Evolutionary conservation across 1,140 invertebrate species (phyloP).

Genomic region (Lordiphosa stackelbergi): DNA sequence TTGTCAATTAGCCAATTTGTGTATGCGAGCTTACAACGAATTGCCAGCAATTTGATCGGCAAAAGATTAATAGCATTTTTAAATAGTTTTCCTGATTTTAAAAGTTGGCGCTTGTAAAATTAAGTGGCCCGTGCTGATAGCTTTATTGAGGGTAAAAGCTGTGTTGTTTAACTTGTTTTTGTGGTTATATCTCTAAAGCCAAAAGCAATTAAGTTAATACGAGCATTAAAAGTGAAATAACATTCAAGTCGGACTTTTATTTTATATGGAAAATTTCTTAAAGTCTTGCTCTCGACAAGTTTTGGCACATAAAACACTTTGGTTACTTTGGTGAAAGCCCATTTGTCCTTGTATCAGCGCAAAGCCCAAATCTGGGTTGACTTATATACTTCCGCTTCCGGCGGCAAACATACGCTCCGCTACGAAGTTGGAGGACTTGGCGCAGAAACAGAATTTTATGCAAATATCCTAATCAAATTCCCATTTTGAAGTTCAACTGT

Average conservation of each 20-base stretch:
- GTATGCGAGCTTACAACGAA: slow-evolving; percentile 26
- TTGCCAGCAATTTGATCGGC: slow-evolving; percentile 49
- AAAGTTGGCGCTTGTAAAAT: slow-evolving; percentile 15
- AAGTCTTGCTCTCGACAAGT: slow-evolving; percentile 23
- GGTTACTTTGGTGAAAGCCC: slow-evolving; percentile 37
- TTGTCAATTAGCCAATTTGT: slow-evolving; percentile 56
- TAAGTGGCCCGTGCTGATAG: slow-evolving; percentile 40
- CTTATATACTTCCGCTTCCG: slow-evolving; percentile 62
- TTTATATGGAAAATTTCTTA: slow-evolving; percentile 18
- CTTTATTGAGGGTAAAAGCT: slow-evolving; percentile 23
- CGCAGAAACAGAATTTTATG: slow-evolving; percentile 67
- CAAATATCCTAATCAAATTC: slow-evolving; percentile 77
- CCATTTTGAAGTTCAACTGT: slow-evolving; percentile 76
- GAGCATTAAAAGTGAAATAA: slow-evolving; percentile 3
- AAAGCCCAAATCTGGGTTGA: slow-evolving; percentile 50
- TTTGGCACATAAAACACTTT: slow-evolving; percentile 22
- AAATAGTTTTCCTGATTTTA: slow-evolving; percentile 42
- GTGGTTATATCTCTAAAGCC: slow-evolving; percentile 8
- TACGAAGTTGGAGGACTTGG: slow-evolving; percentile 24
- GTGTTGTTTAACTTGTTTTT: too few relatives aligned
- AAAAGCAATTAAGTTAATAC: slow-evolving; percentile 26
- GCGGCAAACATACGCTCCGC: slow-evolving; percentile 56
- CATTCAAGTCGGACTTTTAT: too few relatives aligned
- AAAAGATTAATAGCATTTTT: slow-evolving; percentile 62
- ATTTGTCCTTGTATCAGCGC: slow-evolving; percentile 53